These are phyloP conservation scores for Turnix velox DNA, from an alignment of 2,113 vertebrate species.

Conservation along the genomic window DNA sequence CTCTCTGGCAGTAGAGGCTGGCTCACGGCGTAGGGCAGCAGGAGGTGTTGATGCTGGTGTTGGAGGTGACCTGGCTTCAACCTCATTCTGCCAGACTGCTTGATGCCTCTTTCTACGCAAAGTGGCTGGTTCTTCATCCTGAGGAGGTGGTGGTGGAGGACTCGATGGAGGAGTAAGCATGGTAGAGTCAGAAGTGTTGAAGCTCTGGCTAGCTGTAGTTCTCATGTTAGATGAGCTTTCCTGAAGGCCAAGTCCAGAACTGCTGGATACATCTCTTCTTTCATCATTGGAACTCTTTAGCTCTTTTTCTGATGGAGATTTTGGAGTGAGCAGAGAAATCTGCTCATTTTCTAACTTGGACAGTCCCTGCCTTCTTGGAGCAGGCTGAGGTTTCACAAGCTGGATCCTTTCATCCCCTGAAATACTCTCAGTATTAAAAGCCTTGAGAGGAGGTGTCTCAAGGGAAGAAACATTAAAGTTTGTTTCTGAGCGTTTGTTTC, in stretches of 20 bases:
- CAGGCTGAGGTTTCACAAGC: constrained; percentile 65
- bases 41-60: constrained; percentile 29
- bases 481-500: constrained; percentile 74
- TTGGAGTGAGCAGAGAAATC: constrained; percentile 71
- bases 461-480: constrained; percentile 57
- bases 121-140: constrained; percentile 87
- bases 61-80: constrained; percentile 35
- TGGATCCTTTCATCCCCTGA: constrained; percentile 72
- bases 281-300: constrained; percentile 73
- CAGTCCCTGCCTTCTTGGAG: constrained; percentile 79
- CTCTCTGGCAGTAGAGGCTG: constrained; percentile 48
- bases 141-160: constrained; percentile 89
- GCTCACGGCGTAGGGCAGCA: neutral
- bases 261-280: constrained; percentile 83
- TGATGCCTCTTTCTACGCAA: constrained; percentile 75
- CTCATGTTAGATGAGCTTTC: constrained; percentile 85
- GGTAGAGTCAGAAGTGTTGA: constrained; percentile 88
- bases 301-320: constrained; percentile 77
- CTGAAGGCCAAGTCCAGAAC: constrained; percentile 88
- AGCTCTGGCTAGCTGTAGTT: constrained; percentile 83
- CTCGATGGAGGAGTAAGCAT: constrained; percentile 97
- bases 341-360: constrained; percentile 77
- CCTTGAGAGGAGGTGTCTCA: constrained; percentile 65
- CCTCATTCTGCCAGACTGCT: constrained; percentile 74
- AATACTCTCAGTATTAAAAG: constrained; percentile 57